A percentile compares a stretch with the other conserved stretches of the same genome.
phyloP scores from a whole-genome alignment of 2,888 invertebrate genomes.

The Scelioninae gen. 2 region DNA sequence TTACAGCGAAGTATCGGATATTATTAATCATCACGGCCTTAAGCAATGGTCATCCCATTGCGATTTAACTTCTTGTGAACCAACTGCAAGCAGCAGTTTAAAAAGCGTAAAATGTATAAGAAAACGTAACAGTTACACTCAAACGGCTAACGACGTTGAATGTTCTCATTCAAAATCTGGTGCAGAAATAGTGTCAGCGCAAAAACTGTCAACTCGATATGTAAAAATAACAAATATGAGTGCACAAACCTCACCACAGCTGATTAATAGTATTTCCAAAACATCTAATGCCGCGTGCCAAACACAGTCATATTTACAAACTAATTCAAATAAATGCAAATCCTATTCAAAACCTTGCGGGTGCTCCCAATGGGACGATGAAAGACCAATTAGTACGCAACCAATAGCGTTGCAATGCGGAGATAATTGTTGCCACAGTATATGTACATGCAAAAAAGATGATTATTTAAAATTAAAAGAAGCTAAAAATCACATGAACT shows the following conservation, averaged over 20 bases:
- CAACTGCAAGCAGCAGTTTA: slow-evolving; percentile 45
- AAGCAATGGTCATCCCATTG: slow-evolving; percentile 74
- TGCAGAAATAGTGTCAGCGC: slow-evolving; percentile 67
- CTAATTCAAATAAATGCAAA: background rate
- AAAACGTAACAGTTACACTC: slow-evolving; percentile 72
- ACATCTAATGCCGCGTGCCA: slow-evolving; percentile 6
- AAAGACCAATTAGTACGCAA: slow-evolving; percentile 12
- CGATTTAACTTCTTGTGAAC: slow-evolving; percentile 67
- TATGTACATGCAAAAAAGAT: slow-evolving; percentile 36
- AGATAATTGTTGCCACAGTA: background rate
- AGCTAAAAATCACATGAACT: slow-evolving; percentile 71
- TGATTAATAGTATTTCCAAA: background rate
- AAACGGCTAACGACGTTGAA: slow-evolving; percentile 66
- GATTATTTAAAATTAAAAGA: slow-evolving; percentile 66
- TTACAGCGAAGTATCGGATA: slow-evolving; percentile 53
- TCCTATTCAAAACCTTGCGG: background rate
- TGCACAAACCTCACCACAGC: slow-evolving; percentile 61
- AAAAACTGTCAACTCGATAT: slow-evolving; percentile 38
- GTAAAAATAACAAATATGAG: slow-evolving; percentile 57
- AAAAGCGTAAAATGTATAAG: slow-evolving; percentile 61
- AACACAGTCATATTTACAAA: slow-evolving; percentile 28
- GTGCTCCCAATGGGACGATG: slow-evolving; percentile 6
- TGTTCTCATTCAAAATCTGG: slow-evolving; percentile 70
- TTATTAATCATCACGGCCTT: slow-evolving; percentile 59
- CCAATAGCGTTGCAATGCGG: background rate